These are phyloP conservation scores for Xiphophorus maculatus DNA, from an alignment of 2,113 vertebrate genomes.

Conservation along the genomic window DNA sequence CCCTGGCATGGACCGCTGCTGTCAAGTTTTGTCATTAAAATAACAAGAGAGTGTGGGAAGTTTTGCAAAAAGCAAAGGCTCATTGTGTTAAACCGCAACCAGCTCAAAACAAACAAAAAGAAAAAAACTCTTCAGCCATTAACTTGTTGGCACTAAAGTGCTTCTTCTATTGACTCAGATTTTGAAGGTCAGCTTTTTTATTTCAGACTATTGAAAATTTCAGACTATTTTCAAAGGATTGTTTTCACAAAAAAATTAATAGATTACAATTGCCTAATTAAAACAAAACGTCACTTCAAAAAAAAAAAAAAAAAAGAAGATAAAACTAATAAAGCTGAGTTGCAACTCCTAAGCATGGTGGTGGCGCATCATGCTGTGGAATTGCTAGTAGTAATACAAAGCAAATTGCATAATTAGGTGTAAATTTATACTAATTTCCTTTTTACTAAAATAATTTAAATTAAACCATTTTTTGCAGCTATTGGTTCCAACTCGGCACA, in stretches of 20 bases:
- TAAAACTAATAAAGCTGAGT: too few relatives aligned
- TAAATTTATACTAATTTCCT: background rate
- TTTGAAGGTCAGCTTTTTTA: background rate
- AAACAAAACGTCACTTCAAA: too few relatives aligned
- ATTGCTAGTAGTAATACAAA: too few relatives aligned
- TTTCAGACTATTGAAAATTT: background rate
- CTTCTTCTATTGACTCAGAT: background rate
- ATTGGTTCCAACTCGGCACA: background rate
- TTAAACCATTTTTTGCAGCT: background rate
- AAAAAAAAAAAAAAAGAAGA: too few relatives aligned
- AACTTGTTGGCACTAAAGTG: background rate
- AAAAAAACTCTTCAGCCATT: background rate
- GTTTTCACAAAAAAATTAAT: too few relatives aligned
- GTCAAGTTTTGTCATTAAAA: background rate
- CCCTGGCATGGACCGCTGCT: background rate
- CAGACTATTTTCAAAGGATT: too few relatives aligned
- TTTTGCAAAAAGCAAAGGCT: background rate
- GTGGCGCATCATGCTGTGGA: too few relatives aligned
- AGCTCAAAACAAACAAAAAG: background rate
- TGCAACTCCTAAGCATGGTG: too few relatives aligned
- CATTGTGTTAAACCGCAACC: background rate
- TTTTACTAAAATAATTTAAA: background rate
- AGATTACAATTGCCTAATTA: too few relatives aligned
- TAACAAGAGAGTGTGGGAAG: conserved; percentile 6
- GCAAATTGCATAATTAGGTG: too few relatives aligned